Evolutionary conservation across 2,113 vertebrate genomes (phyloP), one percentile per base, ranked within the genome.

Genomic region (Solea senegalensis): DNA sequence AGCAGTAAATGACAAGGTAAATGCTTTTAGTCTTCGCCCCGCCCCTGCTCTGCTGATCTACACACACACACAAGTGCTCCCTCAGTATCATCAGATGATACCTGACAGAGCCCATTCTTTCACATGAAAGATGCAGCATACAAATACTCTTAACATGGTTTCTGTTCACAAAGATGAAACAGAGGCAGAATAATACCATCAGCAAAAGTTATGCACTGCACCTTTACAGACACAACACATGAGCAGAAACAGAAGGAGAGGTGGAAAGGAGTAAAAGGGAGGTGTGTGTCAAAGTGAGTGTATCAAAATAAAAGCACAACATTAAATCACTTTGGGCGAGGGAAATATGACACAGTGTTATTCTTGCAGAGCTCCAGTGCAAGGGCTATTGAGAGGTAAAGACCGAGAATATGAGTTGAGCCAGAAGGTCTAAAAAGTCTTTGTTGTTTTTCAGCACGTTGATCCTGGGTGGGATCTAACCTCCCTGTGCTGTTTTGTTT

Each of bases 231-330:
- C 41, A 69, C 21, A 67, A 75, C 14, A 70, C 46, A 72, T 8
- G 39, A 40, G 60, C 56, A 43, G 55, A 45, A 53, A 74, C 61
- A 45, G 52, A 8, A 34, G 69, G 65, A 71, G 61, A 57, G 13
- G 1, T n/a, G 3, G 48, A 50, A 55, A 74, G 74, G 34, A 34
- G 34, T 34, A 34, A 34, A 34, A 57, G 62, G 61, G 68, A 72
- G 76, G 59, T 8, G 74, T 76, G 64, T 60, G 53, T 68, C 21
- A 26, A 34, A 34, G 34, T 28, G 72, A 82, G 69, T 67, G 73
- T 69, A 80, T 65, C 67, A 74, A 89, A 89, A 83, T 45, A 73
- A 79, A 88, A 70, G 34, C 68, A 80, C 58, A 88, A 78, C 72
- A 74, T 78, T 82, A 64, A 78, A 82, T 81, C 74, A 76, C 66